Evolutionary conservation across 2,888 invertebrate species (phyloP), one percentile per base, ranked within the genome.

Genomic region (Lochmaea crataegi): DNA sequence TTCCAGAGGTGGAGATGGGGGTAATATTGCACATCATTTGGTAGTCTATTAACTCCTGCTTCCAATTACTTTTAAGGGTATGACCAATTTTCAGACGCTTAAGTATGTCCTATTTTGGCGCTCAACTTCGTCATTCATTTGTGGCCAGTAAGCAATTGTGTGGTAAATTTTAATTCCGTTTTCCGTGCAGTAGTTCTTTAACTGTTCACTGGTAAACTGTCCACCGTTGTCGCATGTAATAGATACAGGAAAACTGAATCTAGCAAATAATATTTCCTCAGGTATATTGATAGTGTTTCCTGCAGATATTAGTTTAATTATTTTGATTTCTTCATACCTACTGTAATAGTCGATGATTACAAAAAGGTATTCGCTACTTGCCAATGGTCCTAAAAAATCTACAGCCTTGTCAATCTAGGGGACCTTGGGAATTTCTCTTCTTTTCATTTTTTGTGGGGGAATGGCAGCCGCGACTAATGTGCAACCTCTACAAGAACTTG

Each of bases 341-440:
- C 81, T 82, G 69, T 75, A 83, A 53, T 65, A 53, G 67, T 82
- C 81, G 9, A 83, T 71, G 3, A 82, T 75, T 0, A 82, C 81
- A 9, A 83, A 73, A 11, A 76, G 53, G 60, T 78, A 77, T 58
- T 80, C 77, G 53, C 73, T 69, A 18, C 57, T 75, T 11, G 42
- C 11, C 12, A 42, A 12, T 42, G 42, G 42, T 2, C 42, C 42
- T 4, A 42, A 11, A 12, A 42, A 42, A 42, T 42, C 42, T 1
- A 42, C 42, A 12, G 42, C 42, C 11, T 10, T 3, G 11, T 42
- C 42, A 42, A 42, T 11, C 42, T 11, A 7, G 12, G 42, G 42
- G 12, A 1, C 42, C 1, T 2, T 42, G 10, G 42, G 42, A 2
- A 42, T 69, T 67, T 82, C 75, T 42, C 79, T 41, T n/a, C 80